Base-by-base conservation (phyloP, 2,113 vertebrate genomes). In the Mesitornis unicolor region DNA sequence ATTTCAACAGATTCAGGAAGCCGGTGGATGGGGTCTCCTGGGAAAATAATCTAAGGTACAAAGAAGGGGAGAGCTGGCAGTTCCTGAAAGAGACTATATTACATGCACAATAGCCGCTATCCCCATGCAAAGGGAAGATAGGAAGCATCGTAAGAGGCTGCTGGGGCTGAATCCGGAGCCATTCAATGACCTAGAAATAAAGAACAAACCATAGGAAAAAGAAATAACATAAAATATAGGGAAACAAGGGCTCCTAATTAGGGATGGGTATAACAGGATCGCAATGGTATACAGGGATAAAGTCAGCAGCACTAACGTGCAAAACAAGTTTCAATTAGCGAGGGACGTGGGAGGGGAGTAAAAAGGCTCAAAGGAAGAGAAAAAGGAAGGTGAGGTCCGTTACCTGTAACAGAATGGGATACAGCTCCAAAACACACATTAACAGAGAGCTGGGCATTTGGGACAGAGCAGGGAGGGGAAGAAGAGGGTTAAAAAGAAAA, bases 1-100 rank as follows among this genome's bases (percentile, higher is more conserved):
- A 67, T 80, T 87, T 91, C 57, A 85, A 85, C 74, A 84, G 71
- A 75, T 91, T 93, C 84, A 43, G 77, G 90, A 84, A 96, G 84
- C 84, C 51, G 73, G 91, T 87, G 38, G 92, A 82, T 78, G 90
- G 89, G 60, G 53, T 90, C 95, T 96, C 93, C 84, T 4, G 92
- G 87, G 94, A 97, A 91, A 91, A 95, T 68, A 59, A 81, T 76
- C 56, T 64, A 36, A 75, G 89, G 87, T 57, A 97, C 69, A 96
- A 95, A 94, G 90, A 93, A 91, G 87, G 82, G 90, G 71, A 94
- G 88, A 94, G 90, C 85, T 88, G 92, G 82, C 90, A 93, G 81
- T 90, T 75, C 28, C 63, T 97, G 90, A 89, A 94, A 96, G 69
- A 54, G 77, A 79, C 82, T 89, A 8, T 56, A 91, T 91, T 75